These are phyloP conservation scores for Pangasius macronema DNA, from an alignment of 2,797 vertebrate species.

Conservation along the genomic window DNA sequence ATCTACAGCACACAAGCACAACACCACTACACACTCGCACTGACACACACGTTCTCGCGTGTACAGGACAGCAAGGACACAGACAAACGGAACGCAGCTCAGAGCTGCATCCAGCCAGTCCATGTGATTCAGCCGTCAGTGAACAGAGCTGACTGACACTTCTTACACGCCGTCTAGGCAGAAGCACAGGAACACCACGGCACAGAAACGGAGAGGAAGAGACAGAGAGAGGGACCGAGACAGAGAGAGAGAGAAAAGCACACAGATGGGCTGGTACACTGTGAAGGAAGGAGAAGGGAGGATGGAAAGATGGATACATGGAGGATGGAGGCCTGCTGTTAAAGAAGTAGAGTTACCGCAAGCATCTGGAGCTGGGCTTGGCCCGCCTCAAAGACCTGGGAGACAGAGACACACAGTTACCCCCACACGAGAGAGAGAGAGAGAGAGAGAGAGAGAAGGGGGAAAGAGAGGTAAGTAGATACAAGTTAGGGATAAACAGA, in stretches of 20 bases:
- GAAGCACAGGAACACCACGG: slow-evolving; percentile 54
- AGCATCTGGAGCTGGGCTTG: slow-evolving; percentile 79
- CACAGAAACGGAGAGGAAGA: slow-evolving; percentile 62
- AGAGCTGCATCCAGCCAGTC: slow-evolving; percentile 54
- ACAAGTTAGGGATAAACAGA: neutral
- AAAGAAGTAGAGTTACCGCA: slow-evolving; percentile 74
- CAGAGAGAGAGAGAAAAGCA: slow-evolving; percentile 41
- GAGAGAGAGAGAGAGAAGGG: slow-evolving; percentile 2
- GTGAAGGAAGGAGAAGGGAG: slow-evolving; percentile 43
- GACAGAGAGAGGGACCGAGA: slow-evolving; percentile 58
- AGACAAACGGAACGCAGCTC: slow-evolving; percentile 48
- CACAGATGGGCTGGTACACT: slow-evolving; percentile 56
- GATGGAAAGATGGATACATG: slow-evolving; percentile 53
- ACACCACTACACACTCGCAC: slow-evolving; percentile 48
- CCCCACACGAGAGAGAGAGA: slow-evolving; percentile 28
- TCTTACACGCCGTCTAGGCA: slow-evolving; percentile 48
- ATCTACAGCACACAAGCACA: slow-evolving; percentile 33
- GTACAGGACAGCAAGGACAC: slow-evolving; percentile 58
- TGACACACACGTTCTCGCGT: slow-evolving; percentile 36
- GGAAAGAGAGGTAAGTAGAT: neutral
- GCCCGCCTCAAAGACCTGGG: slow-evolving; percentile 79
- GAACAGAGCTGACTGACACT: slow-evolving; percentile 60
- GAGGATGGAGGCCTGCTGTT: slow-evolving; percentile 67
- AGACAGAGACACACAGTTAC: slow-evolving; percentile 78
- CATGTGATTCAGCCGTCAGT: slow-evolving; percentile 51